Conservation (phyloP, 2,113 vertebrate species). For the Acanthochromis polyacanthus region DNA sequence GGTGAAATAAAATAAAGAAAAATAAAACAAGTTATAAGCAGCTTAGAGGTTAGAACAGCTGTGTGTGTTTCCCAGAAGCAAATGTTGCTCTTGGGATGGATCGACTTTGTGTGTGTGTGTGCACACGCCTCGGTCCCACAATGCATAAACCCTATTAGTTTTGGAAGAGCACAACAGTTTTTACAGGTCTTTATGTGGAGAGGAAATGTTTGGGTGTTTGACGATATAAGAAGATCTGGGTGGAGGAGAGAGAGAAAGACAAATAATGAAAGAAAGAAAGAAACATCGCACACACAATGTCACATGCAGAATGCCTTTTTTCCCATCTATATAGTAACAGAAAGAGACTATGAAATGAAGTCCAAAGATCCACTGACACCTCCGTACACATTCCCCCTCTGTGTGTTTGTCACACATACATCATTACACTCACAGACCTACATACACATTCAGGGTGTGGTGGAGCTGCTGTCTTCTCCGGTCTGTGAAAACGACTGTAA, state of each 20-base stretch:
- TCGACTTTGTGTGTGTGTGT: conserved; percentile 22
- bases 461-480: conserved; percentile 65
- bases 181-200: conserved; percentile 62
- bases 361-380: conserved; percentile 46
- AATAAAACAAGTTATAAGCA: conserved; percentile 57
- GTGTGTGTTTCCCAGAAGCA: conserved; percentile 76
- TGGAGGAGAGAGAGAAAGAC: conserved; percentile 48
- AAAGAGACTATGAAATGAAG: conserved; percentile 59
- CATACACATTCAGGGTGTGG: conserved; percentile 54
- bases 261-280: conserved; percentile 38
- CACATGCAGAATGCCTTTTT: conserved; percentile 13
- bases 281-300: conserved; percentile 45
- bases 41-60: conserved; percentile 77
- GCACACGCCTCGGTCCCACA: conserved; percentile 47
- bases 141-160: conserved; percentile 77
- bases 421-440: conserved; percentile 17
- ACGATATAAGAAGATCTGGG: conserved; percentile 56
- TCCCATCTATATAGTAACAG: conserved; percentile 40
- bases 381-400: conserved; percentile 28
- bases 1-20: conserved; percentile 49
- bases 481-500: conserved; percentile 74
- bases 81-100: conserved; percentile 80
- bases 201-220: conserved; percentile 76
- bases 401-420: conserved; percentile 3
- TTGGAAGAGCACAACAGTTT: conserved; percentile 67